phyloP scores from a whole-genome alignment of 2,113 vertebrate species.

The Festucalex cinctus region DNA sequence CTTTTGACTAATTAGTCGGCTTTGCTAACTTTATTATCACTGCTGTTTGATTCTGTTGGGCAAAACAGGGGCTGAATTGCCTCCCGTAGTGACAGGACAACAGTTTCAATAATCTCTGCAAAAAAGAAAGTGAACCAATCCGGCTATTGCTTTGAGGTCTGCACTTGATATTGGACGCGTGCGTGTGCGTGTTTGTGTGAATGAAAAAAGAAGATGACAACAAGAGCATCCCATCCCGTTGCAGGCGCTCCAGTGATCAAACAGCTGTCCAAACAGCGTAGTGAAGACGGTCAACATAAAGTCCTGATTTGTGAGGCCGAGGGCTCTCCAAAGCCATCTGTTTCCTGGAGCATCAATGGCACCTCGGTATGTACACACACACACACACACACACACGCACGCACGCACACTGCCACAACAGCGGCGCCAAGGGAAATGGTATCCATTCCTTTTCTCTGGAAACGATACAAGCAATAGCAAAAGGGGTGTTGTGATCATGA shows the following conservation, averaged over 20 bases:
- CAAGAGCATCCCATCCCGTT: conserved; percentile 18
- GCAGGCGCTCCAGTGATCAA: conserved; percentile 86
- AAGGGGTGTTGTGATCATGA: neutral
- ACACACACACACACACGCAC: neutral
- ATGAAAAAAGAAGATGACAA: neutral
- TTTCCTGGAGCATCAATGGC: conserved; percentile 88
- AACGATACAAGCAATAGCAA: neutral
- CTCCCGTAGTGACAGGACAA: neutral
- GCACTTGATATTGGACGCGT: neutral
- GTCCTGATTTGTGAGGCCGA: conserved; percentile 85
- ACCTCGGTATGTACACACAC: conserved; percentile 70
- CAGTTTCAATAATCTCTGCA: neutral
- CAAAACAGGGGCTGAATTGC: neutral
- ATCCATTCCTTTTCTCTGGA: neutral
- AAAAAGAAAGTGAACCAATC: neutral
- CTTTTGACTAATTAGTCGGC: neutral
- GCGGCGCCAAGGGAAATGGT: neutral
- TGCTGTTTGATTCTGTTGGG: neutral
- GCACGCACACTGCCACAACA: neutral
- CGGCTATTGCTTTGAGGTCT: neutral
- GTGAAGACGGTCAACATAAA: conserved; percentile 77
- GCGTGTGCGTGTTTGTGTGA: neutral
- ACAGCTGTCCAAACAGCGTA: conserved; percentile 74
- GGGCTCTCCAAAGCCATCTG: conserved; percentile 87
- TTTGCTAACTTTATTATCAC: neutral